Percentiles rank a stretch among this genome's conserved stretches.
These are phyloP conservation scores for Callaeas wilsoni DNA, from an alignment of 2,113 vertebrate species.

Conservation along the genomic window DNA sequence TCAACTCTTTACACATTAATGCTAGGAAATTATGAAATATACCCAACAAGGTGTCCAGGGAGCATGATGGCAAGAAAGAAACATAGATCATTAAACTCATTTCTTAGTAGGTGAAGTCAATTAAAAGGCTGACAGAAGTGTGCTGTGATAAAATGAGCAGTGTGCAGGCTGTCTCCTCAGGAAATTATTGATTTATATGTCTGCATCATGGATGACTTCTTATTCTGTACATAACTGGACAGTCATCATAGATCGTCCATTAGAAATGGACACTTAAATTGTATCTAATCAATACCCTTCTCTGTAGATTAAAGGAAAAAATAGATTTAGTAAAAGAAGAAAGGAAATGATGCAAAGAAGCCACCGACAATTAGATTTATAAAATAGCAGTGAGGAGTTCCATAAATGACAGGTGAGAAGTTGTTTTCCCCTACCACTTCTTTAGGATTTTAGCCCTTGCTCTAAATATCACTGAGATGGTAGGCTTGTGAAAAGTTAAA, in stretches of 20 bases:
- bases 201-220: conserved; percentile 13
- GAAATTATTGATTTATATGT: conserved; percentile 48
- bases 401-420: background rate
- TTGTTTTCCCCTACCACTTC: background rate
- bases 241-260: background rate
- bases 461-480: conserved; percentile 23
- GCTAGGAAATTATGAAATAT: background rate
- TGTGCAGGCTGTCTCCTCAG: background rate
- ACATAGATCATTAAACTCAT: background rate
- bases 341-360: background rate
- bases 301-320: conserved; percentile 47
- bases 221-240: conserved; percentile 13
- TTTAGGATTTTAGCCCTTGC: background rate
- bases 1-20: background rate
- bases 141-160: background rate
- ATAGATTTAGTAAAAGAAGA: conserved; percentile 15
- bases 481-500: background rate
- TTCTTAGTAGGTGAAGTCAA: background rate
- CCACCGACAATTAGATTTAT: background rate
- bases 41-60: background rate
- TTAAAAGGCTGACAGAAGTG: conserved; percentile 47
- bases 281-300: conserved; percentile 39
- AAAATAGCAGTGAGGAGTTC: background rate
- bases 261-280: conserved; percentile 27
- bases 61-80: background rate